A percentile compares a stretch with the other conserved stretches of the same genome.
phyloP scores from a whole-genome alignment of 2,113 vertebrate species.

The Chrysochloris asiatica region DNA sequence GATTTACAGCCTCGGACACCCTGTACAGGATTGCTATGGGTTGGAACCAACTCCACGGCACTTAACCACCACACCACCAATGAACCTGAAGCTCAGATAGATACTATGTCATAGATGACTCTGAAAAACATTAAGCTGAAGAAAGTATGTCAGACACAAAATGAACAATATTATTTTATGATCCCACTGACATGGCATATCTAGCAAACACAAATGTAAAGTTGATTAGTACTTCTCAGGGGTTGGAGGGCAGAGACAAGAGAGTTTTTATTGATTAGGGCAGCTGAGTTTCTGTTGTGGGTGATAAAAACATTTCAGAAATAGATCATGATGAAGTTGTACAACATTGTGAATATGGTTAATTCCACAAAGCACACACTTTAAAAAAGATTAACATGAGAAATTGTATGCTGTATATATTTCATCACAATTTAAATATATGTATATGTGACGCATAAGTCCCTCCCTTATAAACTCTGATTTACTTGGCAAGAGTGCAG shows the following conservation, averaged over 20 bases:
- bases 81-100: background rate
- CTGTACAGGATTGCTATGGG: too few relatives aligned
- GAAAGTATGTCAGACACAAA: background rate
- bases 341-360: background rate
- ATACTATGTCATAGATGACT: background rate
- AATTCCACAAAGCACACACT: background rate
- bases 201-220: background rate
- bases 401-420: background rate
- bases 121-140: background rate
- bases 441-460: background rate
- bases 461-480: background rate
- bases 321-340: background rate
- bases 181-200: background rate
- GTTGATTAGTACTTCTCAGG: background rate
- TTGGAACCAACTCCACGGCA: too few relatives aligned
- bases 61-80: too few relatives aligned
- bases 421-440: background rate
- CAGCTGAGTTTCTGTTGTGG: background rate
- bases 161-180: background rate
- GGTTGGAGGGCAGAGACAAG: background rate
- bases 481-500: background rate
- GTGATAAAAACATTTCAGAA: background rate
- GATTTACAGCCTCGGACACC: too few relatives aligned
- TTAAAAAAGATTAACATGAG: background rate
- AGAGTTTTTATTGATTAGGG: background rate